Evolutionary conservation across 2,113 vertebrate species (phyloP), one percentile per base, ranked within the genome.

Genomic region (Mirza zaza): DNA sequence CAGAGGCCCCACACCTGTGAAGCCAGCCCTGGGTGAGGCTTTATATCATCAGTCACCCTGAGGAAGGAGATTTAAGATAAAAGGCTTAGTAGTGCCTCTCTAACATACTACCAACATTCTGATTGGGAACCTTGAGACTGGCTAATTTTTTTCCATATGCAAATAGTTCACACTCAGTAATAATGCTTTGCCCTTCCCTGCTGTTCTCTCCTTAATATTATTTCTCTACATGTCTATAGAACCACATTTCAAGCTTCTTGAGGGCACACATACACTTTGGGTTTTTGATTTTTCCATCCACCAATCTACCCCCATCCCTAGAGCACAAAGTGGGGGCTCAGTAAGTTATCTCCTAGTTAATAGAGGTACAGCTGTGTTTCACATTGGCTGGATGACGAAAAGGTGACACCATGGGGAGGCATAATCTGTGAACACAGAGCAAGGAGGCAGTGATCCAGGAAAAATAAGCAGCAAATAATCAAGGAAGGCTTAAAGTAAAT

Each of bases 171-270:
- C 29, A 34, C 34, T 61, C 52, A 36, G 1, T 5, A 21, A 42
- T 8, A 68, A 39, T 5, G 5, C 23, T 50, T 2, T 27, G 15
- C 48, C 13, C 25, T 77, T 18, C 17, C 20, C 77, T 18, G 2
- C 8, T 1, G 0, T 42, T 55, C 75, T 42, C n/a, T 20, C n/a
- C 21, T 55, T 14, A 25, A 8, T 45, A 11, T 5, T 11, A 10
- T 48, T 32, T 45, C 61, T 79, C 45, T 83, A 5, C 11, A 9
- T 5, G 14, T 52, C 61, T 80, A 12, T 6, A 68, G 75, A 45
- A 36, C n/a, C 27, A 12, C 14, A 59, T 32, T 36, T 63, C 25
- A 68, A 79, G 61, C 29, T 42, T 76, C 67, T 55, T 52, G 7
- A 79, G 45, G 88, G 45, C 39, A 55, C 6, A 17, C 4, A 17